These are phyloP conservation scores for Nymphalis urticae DNA, from an alignment of 2,888 invertebrate genomes.

Conservation along the genomic window DNA sequence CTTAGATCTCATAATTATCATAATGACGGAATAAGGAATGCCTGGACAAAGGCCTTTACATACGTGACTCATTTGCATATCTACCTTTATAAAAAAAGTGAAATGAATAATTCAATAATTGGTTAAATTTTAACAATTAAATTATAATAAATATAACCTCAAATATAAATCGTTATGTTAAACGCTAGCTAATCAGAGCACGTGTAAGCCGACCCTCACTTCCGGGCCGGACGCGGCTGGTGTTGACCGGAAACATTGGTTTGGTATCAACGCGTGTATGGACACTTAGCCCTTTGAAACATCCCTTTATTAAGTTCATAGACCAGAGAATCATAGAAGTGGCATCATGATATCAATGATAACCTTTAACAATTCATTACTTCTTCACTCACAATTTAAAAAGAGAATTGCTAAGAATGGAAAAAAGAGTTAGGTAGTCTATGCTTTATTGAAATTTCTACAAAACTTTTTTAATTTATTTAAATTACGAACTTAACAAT, in stretches of 20 bases:
- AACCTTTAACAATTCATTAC: no score
- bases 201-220: slow-evolving; percentile 41
- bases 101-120: neutral
- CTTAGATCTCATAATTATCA: no score
- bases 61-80: no score
- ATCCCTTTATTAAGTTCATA: slow-evolving; percentile 4
- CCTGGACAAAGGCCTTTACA: no score
- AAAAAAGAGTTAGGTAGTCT: no score
- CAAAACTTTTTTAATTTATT: no score
- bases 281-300: slow-evolving; percentile 44
- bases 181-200: slow-evolving; percentile 14
- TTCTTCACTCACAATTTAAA: no score
- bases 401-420: no score
- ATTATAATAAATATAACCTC: neutral
- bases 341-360: slow-evolving; percentile 1
- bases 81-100: no score
- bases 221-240: slow-evolving; percentile 47
- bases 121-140: neutral
- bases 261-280: slow-evolving; percentile 45
- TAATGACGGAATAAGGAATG: slow-evolving; percentile 14
- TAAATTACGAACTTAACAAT: no score
- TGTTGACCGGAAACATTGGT: slow-evolving; percentile 49
- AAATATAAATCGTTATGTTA: slow-evolving; percentile 3
- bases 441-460: no score
- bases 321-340: neutral